Conservation (phyloP, 2,888 invertebrate species). For the Aphidoletes aphidimyza region DNA sequence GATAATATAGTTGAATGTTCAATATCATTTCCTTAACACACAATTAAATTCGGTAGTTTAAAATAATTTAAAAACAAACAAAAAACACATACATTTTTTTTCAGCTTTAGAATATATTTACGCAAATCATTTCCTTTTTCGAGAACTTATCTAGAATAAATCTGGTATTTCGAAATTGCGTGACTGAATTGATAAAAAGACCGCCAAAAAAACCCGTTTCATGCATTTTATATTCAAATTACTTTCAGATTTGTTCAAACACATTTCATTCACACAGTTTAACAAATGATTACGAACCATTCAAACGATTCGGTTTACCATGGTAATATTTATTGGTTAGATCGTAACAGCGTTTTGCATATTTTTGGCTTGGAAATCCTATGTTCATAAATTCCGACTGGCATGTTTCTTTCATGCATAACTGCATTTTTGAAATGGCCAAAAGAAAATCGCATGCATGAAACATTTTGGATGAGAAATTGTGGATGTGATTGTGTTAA, state of each 20-base stretch:
- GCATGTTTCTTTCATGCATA: conserved; percentile 3
- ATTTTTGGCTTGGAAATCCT: conserved; percentile 11
- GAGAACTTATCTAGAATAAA: background rate
- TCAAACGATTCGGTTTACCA: conserved; percentile 10
- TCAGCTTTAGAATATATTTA: too few relatives aligned
- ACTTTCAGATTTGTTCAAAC: background rate
- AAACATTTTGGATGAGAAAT: background rate
- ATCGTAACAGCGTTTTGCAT: background rate
- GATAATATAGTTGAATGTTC: too few relatives aligned
- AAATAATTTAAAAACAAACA: too few relatives aligned
- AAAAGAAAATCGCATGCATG: background rate
- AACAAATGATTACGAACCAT: conserved; percentile 36
- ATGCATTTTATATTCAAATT: too few relatives aligned
- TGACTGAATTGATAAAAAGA: background rate
- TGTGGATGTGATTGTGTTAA: background rate
- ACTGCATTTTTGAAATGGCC: too few relatives aligned
- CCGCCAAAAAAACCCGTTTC: too few relatives aligned
- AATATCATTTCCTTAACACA: too few relatives aligned
- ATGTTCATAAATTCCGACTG: background rate
- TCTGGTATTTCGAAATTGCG: background rate
- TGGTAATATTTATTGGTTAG: background rate
- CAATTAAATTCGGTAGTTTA: too few relatives aligned
- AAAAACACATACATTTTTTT: too few relatives aligned
- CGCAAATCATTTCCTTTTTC: background rate
- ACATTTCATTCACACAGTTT: background rate